Conservation (phyloP, 1,140 invertebrate genomes). For the Harlomillsia oculata region DNA sequence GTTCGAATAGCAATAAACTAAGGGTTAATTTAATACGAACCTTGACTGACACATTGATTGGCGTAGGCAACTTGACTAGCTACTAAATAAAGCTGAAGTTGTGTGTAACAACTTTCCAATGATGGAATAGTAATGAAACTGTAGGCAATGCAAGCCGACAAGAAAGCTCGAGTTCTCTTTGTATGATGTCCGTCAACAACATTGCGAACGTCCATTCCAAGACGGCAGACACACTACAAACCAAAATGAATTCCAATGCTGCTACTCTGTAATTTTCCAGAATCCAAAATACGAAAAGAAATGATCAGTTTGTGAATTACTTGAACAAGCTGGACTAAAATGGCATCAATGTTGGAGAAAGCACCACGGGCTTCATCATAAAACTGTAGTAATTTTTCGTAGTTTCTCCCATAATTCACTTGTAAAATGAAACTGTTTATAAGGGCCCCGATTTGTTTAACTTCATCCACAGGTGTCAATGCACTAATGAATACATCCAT, state of each 20-base stretch:
- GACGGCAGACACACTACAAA: slow-evolving; percentile 62
- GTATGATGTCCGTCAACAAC: slow-evolving; percentile 68
- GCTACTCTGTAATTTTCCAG: background rate
- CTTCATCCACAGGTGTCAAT: slow-evolving; percentile 86
- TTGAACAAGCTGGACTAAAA: slow-evolving; percentile 74
- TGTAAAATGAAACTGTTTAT: slow-evolving; percentile 69
- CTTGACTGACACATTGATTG: slow-evolving; percentile 86
- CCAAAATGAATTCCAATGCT: background rate
- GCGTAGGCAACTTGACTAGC: slow-evolving; percentile 78
- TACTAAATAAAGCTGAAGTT: slow-evolving; percentile 74
- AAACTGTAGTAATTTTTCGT: slow-evolving; percentile 83
- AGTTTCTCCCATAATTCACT: slow-evolving; percentile 71
- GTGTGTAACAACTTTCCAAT: slow-evolving; percentile 59
- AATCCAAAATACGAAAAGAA: background rate
- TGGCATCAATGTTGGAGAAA: slow-evolving; percentile 80
- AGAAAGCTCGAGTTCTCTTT: slow-evolving; percentile 69
- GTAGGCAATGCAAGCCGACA: slow-evolving; percentile 88
- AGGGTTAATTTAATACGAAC: slow-evolving; percentile 42
- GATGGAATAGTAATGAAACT: slow-evolving; percentile 93
- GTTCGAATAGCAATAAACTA: background rate
- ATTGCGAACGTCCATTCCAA: slow-evolving; percentile 61
- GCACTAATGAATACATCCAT: slow-evolving; percentile 53
- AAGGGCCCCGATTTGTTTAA: slow-evolving; percentile 68
- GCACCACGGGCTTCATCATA: slow-evolving; percentile 80
- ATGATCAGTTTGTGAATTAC: slow-evolving; percentile 41